Conservation (phyloP, 2,888 invertebrate species). For the Corbicula japonica region DNA sequence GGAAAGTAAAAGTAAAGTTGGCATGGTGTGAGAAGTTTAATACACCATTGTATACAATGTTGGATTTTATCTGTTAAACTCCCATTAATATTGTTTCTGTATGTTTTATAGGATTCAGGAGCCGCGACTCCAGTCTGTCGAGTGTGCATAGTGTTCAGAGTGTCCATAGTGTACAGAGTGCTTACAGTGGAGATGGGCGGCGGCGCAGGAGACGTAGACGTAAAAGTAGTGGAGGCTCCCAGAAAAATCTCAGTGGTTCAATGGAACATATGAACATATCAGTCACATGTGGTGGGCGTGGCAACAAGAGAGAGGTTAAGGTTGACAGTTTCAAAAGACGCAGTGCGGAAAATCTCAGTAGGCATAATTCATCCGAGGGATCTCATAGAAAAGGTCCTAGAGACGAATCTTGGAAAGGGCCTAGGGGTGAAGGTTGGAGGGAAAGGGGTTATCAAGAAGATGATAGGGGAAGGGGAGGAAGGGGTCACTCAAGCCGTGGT, state of each 20-base stretch:
- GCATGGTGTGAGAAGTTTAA: too few species aligned
- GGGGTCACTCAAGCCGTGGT: constrained; percentile 44
- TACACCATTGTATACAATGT: too few species aligned
- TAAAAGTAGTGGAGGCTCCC: constrained; percentile 51
- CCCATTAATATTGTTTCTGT: background rate
- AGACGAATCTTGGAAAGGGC: constrained; percentile 51
- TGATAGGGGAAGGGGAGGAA: constrained; percentile 40
- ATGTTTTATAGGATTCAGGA: constrained; percentile 56
- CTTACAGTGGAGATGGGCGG: constrained; percentile 59
- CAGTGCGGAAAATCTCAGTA: constrained; percentile 29
- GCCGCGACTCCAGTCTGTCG: constrained; percentile 74
- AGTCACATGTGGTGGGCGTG: constrained; percentile 56
- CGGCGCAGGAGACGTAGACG: constrained; percentile 59
- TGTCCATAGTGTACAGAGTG: constrained; percentile 68
- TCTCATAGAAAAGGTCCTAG: constrained; percentile 45
- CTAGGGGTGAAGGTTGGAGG: constrained; percentile 49
- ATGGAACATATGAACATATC: constrained; percentile 61
- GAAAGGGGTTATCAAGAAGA: constrained; percentile 49
- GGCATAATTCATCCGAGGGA: constrained; percentile 48
- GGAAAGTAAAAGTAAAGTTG: too few species aligned
- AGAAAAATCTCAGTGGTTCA: constrained; percentile 47
- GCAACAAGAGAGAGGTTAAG: constrained; percentile 58
- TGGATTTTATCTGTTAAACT: too few species aligned
- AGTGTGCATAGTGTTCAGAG: constrained; percentile 72
- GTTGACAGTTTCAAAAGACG: constrained; percentile 44